Conservation (phyloP, 2,888 invertebrate species). For the Hirtodrosophila cameraria region DNA sequence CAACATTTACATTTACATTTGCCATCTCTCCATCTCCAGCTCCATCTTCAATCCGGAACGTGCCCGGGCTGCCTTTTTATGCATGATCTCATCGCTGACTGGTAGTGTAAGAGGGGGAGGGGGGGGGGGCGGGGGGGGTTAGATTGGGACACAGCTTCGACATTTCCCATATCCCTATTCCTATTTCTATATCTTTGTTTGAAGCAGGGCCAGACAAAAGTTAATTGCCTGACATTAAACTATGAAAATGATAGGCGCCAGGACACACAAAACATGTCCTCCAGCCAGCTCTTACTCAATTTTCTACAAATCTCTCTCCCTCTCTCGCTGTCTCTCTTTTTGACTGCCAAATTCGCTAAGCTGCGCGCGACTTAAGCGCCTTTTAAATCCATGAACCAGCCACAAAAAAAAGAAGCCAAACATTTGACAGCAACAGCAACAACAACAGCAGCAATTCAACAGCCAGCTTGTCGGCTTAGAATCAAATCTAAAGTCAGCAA, state of each 20-base stretch:
- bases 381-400: slow-evolving; percentile 38
- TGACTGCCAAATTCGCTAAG: slow-evolving; percentile 49
- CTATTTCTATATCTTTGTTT: background rate
- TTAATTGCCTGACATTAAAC: slow-evolving; percentile 77
- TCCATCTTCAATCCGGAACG: slow-evolving; percentile 37
- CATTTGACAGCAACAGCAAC: slow-evolving; percentile 48
- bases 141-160: slow-evolving; percentile 35
- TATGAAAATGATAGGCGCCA: slow-evolving; percentile 75
- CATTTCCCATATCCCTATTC: background rate
- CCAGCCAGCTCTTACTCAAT: slow-evolving; percentile 37
- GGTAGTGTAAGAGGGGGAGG: slow-evolving; percentile 61
- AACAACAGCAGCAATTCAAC: slow-evolving; percentile 4
- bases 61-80: slow-evolving; percentile 67
- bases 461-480: slow-evolving; percentile 65
- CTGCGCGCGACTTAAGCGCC: slow-evolving; percentile 63
- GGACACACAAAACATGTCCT: slow-evolving; percentile 22
- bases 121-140: slow-evolving; percentile 6
- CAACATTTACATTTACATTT: slow-evolving; percentile 72
- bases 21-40: slow-evolving; percentile 1
- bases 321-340: background rate
- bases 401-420: slow-evolving; percentile 14
- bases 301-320: slow-evolving; percentile 13
- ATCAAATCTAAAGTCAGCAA: slow-evolving; percentile 64
- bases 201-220: slow-evolving; percentile 66
- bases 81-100: slow-evolving; percentile 78